Conservation (phyloP, 2,888 invertebrate genomes). For the Zele albiditarsus region DNA sequence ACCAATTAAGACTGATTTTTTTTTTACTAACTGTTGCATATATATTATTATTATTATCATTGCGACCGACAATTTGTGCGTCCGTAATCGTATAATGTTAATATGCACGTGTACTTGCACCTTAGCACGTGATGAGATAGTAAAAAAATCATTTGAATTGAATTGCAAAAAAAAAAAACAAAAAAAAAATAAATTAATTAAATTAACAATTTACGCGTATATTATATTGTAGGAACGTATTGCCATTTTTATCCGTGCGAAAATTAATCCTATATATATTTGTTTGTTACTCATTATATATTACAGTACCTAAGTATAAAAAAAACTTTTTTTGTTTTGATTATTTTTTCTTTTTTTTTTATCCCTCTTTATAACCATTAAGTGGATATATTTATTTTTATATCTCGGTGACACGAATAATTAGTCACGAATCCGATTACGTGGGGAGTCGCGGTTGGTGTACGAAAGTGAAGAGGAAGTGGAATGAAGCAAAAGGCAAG, state of each 20-base stretch:
- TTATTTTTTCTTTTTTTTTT: neutral
- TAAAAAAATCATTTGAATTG: conserved; percentile 11
- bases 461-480: neutral
- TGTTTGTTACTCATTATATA: conserved; percentile 39
- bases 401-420: neutral
- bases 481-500: neutral
- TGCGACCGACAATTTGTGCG: conserved; percentile 31
- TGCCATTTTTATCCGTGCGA: neutral
- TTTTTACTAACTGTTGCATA: conserved; percentile 40
- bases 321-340: conserved; percentile 4
- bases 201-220: neutral
- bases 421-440: conserved; percentile 8
- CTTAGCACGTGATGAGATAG: neutral
- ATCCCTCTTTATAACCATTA: neutral
- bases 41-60: conserved; percentile 35
- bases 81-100: conserved; percentile 27
- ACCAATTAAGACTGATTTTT: conserved; percentile 67
- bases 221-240: conserved; percentile 2
- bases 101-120: conserved; percentile 35
- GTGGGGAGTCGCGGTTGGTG: neutral
- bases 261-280: conserved; percentile 20
- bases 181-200: neutral
- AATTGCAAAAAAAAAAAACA: neutral
- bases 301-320: conserved; percentile 34
- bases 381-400: neutral